Conservation (phyloP, 1,140 invertebrate species). For the Drosophila kikkawai region DNA sequence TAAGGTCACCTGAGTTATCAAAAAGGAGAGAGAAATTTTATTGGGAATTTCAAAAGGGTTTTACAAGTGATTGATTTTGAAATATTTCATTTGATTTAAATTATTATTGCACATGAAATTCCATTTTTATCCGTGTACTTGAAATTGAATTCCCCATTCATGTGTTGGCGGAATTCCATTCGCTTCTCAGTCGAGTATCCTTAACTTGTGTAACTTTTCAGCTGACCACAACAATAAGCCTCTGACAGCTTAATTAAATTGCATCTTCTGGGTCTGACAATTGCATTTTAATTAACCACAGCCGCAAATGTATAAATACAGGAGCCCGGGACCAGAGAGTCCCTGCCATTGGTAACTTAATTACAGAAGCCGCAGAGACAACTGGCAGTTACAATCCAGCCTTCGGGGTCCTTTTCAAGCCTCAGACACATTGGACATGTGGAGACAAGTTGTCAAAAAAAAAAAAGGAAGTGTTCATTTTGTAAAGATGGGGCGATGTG, state of each 20-base stretch:
- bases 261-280: conserved; percentile 42
- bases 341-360: conserved; percentile 42
- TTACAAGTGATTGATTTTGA: neutral
- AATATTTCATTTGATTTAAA: neutral
- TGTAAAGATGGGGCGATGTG: conserved; percentile 24
- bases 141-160: conserved; percentile 12
- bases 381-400: conserved; percentile 14
- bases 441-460: conserved; percentile 28
- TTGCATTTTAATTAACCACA: conserved; percentile 69
- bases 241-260: conserved; percentile 71
- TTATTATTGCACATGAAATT: neutral
- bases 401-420: conserved; percentile 1
- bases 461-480: conserved; percentile 5
- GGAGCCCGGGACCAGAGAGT: neutral
- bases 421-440: neutral
- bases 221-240: conserved; percentile 27
- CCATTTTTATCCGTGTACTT: neutral
- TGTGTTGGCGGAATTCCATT: neutral
- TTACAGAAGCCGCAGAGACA: conserved; percentile 41
- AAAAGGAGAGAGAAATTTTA: neutral
- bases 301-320: conserved; percentile 21
- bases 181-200: neutral
- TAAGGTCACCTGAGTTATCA: neutral
- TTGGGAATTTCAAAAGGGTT: neutral
- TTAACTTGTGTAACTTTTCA: conserved; percentile 22